Evolutionary conservation across 2,888 invertebrate species (phyloP).

Genomic region (Brachyptera putata): DNA sequence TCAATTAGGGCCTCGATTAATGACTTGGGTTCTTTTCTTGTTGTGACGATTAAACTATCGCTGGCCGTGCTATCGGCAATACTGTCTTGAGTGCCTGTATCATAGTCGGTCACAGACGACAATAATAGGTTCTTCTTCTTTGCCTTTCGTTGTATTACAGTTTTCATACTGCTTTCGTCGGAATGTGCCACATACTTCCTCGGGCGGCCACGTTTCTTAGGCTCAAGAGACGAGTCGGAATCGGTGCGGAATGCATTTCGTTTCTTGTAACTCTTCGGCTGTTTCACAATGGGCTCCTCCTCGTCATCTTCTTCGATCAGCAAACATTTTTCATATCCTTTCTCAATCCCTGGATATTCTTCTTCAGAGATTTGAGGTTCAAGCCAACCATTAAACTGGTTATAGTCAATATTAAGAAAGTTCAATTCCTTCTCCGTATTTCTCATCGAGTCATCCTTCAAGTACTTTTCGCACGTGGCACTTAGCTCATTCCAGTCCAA

Average conservation of each 20-base stretch:
- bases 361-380: slow-evolving; percentile 51
- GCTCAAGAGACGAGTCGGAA: not conserved
- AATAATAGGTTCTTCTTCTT: slow-evolving; percentile 35
- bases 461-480: slow-evolving; percentile 53
- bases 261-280: slow-evolving; percentile 18
- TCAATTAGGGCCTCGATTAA: too few species aligned
- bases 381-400: slow-evolving; percentile 61
- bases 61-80: too few species aligned
- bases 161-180: not conserved
- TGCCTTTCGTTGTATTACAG: not conserved
- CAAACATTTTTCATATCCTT: slow-evolving; percentile 50
- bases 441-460: slow-evolving; percentile 44
- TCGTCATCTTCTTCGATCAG: slow-evolving; percentile 33
- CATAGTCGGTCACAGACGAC: slow-evolving; percentile 44
- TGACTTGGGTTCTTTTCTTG: too few species aligned
- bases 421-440: slow-evolving; percentile 67
- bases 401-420: slow-evolving; percentile 67
- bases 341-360: slow-evolving; percentile 59
- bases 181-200: not conserved
- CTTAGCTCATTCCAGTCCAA: slow-evolving; percentile 56
- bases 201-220: not conserved
- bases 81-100: slow-evolving; percentile 49
- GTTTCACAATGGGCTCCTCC: slow-evolving; percentile 34
- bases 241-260: not conserved
- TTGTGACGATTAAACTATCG: too few species aligned